These are phyloP conservation scores for Meandrusa payeni DNA, from an alignment of 2,888 invertebrate species.

Conservation along the genomic window DNA sequence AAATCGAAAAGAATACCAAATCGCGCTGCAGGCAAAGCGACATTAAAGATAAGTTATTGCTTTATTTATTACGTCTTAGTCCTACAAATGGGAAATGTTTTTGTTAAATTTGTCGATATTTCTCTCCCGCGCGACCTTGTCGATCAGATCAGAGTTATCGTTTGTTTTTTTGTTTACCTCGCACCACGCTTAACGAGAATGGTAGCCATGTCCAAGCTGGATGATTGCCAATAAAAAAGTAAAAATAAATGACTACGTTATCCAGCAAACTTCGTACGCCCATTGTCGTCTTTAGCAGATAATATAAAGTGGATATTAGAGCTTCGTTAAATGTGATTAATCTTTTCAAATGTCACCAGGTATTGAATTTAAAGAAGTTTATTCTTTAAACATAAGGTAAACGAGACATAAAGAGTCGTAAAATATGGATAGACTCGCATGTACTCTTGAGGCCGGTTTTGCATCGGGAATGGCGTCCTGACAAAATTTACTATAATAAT, in stretches of 20 bases:
- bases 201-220: constrained; percentile 26
- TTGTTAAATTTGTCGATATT: constrained; percentile 17
- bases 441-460: constrained; percentile 34
- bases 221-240: constrained; percentile 30
- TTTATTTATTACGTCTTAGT: constrained; percentile 16
- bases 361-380: constrained; percentile 6
- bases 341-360: background rate
- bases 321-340: constrained; percentile 2
- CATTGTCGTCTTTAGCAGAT: constrained; percentile 16
- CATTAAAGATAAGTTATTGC: constrained; percentile 14
- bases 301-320: background rate
- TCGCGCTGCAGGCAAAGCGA: background rate
- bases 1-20: constrained; percentile 6
- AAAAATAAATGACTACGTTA: constrained; percentile 30
- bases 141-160: constrained; percentile 19
- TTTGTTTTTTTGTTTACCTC: constrained; percentile 22
- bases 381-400: constrained; percentile 10
- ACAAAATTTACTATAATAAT: constrained; percentile 55
- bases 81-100: constrained; percentile 17
- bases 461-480: constrained; percentile 37
- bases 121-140: constrained; percentile 10
- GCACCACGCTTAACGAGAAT: constrained; percentile 13
- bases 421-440: constrained; percentile 39
- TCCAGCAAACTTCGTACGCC: constrained; percentile 11
- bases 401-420: constrained; percentile 12